A percentile compares a stretch with the other conserved stretches of the same genome.
Conservation (phyloP, 1,140 invertebrate species). For the Sycophila sp. region DNA sequence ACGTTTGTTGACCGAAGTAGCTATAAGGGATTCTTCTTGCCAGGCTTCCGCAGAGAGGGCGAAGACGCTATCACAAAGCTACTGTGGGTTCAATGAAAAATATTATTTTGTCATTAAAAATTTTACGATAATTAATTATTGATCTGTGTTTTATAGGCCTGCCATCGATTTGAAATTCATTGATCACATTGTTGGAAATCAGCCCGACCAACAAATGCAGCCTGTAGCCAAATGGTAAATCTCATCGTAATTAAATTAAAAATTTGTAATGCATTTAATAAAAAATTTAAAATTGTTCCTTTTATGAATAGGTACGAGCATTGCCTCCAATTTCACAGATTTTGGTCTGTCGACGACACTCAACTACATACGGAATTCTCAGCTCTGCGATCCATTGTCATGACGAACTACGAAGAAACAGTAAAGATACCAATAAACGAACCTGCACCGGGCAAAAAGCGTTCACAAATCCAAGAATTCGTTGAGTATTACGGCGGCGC, state of each 20-base stretch:
- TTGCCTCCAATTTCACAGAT: slow-evolving; percentile 94
- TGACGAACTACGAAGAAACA: slow-evolving; percentile 97
- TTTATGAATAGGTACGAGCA: slow-evolving; percentile 82
- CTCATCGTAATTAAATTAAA: too few species aligned
- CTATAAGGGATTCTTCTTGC: slow-evolving; percentile 91
- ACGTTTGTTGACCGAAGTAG: slow-evolving; percentile 90
- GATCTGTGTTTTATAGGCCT: slow-evolving; percentile 70
- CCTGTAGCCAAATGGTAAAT: slow-evolving; percentile 82
- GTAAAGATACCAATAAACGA: slow-evolving; percentile 99
- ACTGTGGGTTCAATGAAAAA: slow-evolving; percentile 71
- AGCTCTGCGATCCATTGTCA: slow-evolving; percentile 93
- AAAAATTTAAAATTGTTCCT: too few species aligned
- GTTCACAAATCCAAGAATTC: slow-evolving; percentile 98
- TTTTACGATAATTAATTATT: neutral
- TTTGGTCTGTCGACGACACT: slow-evolving; percentile 98
- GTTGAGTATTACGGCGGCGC: slow-evolving; percentile 98
- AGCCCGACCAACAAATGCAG: slow-evolving; percentile 93
- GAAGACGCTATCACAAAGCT: slow-evolving; percentile 72
- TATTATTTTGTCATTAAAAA: slow-evolving; percentile 1
- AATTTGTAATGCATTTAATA: too few species aligned
- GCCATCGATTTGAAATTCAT: slow-evolving; percentile 84
- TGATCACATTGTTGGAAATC: slow-evolving; percentile 98
- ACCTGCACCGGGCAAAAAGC: slow-evolving; percentile 93
- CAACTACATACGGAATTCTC: slow-evolving; percentile 98
- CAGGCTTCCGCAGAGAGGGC: slow-evolving; percentile 75